phyloP scores from a whole-genome alignment of 1,140 invertebrate genomes.

The Eriosoma lanigerum region DNA sequence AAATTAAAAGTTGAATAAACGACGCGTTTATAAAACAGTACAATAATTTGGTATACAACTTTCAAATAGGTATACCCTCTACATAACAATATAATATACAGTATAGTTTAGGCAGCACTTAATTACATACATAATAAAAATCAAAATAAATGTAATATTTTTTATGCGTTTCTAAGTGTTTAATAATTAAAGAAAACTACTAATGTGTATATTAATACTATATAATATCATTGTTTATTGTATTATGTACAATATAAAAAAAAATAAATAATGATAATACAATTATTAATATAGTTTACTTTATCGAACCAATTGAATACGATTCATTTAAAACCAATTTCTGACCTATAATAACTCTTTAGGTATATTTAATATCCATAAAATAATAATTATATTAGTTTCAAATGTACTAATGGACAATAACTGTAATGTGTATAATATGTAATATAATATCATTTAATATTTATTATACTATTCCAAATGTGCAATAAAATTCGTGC shows the following conservation, averaged over 20 bases:
- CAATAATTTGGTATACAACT: too few species aligned
- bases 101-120: too few species aligned
- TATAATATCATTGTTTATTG: not conserved
- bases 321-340: not conserved
- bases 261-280: conserved; percentile 16
- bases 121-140: conserved; percentile 4
- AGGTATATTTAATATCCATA: conserved; percentile 21
- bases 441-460: conserved; percentile 24
- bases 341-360: too few species aligned
- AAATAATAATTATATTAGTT: conserved; percentile 25
- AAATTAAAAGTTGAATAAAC: too few species aligned
- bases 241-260: too few species aligned
- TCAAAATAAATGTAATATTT: not conserved
- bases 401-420: conserved; percentile 39
- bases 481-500: conserved; percentile 35
- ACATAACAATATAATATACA: too few species aligned
- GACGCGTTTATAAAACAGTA: too few species aligned
- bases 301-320: not conserved
- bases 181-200: not conserved
- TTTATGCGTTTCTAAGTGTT: conserved; percentile 24
- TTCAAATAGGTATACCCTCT: too few species aligned
- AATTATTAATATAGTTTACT: not conserved
- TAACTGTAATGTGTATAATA: too few species aligned
- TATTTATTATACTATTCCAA: conserved; percentile 40
- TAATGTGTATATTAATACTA: too few species aligned